Evolutionary conservation across 2,888 invertebrate genomes (phyloP), one percentile per base, ranked within the genome.

Genomic region (Willowsia nigromaculata): DNA sequence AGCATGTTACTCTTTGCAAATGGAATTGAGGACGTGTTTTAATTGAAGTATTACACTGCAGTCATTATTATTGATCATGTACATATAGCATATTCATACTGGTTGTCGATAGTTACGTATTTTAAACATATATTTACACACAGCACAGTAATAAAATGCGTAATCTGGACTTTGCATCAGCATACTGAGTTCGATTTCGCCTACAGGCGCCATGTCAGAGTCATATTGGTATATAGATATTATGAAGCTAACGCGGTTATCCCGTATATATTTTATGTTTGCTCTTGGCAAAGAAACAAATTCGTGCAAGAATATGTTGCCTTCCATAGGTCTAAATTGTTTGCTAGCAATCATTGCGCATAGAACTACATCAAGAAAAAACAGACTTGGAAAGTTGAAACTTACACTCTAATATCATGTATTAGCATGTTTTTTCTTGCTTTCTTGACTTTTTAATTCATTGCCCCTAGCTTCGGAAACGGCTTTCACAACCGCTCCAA

Each of bases 381-480:
- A n/a, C n/a, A n/a, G n/a, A n/a, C n/a, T n/a, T n/a, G n/a, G n/a
- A n/a, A n/a, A n/a, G n/a, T n/a, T n/a, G n/a, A n/a, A n/a, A n/a
- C n/a, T n/a, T n/a, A n/a, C n/a, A n/a, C n/a, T n/a, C n/a, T 43
- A 43, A 43, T 43, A 9, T 43, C 62, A 62, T n/a, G 7, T 47
- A 47, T 68, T 86, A 37, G 40, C 37, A 33, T 50, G 80, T 4
- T 9, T 22, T 59, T 71, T 27, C 2, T 11, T 65, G 18, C 78
- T 43, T 78, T 76, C n/a, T 59, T 33, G 71, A 87, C 53, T 81
- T 71, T 68, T 56, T 71, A 81, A 87, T 81, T 81, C 87, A 59
- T 56, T 74, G 82, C 82, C 82, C 33, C 4, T 13, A 82, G 71
- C 43, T 80, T 80, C 81, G 82, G 87, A 87, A 82, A 74, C 74